A percentile compares a stretch with the other conserved stretches of the same genome.
Conservation (phyloP, 2,113 vertebrate species). For the Corythornis vintsioides region DNA sequence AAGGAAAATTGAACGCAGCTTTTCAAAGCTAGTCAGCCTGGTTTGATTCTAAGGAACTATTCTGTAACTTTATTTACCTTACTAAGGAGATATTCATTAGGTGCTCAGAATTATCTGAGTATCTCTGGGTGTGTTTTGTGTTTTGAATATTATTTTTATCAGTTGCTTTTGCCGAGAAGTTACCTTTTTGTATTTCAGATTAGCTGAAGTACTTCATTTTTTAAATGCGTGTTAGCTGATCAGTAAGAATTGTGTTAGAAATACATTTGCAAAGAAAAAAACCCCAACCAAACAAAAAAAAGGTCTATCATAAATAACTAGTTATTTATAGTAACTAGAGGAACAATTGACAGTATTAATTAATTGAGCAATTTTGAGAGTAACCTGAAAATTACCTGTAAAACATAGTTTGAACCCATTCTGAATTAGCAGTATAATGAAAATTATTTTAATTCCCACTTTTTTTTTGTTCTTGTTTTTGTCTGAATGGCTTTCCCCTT, state of each 20-base stretch:
- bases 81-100: background rate
- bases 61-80: background rate
- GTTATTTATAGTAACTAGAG: background rate
- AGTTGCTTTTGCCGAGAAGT: background rate
- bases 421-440: background rate
- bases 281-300: background rate
- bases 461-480: background rate
- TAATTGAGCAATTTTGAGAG: background rate
- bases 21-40: background rate
- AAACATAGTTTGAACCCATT: background rate
- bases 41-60: background rate
- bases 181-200: background rate
- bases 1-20: background rate
- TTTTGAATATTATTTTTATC: background rate
- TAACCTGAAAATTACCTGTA: background rate
- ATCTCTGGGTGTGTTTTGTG: background rate
- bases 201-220: background rate
- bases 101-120: background rate
- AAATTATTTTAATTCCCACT: background rate
- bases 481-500: background rate
- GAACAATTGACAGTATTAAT: background rate
- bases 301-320: background rate
- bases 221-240: background rate
- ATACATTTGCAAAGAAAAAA: background rate
- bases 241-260: background rate